Percentiles rank a stretch among this genome's conserved stretches.
phyloP scores from a whole-genome alignment of 2,113 vertebrate genomes.

The Chelonoidis abingdonii region DNA sequence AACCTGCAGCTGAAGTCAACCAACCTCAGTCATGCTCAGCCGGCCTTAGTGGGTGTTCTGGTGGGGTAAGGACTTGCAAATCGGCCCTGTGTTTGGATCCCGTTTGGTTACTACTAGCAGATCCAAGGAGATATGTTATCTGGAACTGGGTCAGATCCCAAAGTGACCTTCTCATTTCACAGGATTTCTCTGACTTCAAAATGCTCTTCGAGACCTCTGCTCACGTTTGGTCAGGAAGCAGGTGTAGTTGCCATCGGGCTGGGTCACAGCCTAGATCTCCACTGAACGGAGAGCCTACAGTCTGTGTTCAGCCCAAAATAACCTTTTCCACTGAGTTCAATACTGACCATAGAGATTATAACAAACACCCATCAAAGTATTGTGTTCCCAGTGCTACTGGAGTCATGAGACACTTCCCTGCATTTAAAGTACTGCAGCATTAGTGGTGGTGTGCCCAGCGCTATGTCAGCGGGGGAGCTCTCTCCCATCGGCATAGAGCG shows the following conservation, averaged over 20 bases:
- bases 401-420: not conserved
- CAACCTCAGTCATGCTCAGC: not conserved
- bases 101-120: not conserved
- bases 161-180: not conserved
- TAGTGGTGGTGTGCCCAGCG: too few species aligned
- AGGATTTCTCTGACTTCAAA: not conserved
- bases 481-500: too few species aligned
- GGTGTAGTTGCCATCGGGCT: not conserved
- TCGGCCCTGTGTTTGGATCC: fast-evolving
- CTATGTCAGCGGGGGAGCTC: too few species aligned
- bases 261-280: not conserved
- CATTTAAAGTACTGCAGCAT: not conserved
- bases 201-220: not conserved
- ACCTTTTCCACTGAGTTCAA: not conserved
- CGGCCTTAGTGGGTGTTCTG: too few species aligned
- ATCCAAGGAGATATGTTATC: fast-evolving
- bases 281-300: not conserved
- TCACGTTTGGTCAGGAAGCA: not conserved
- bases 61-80: fast-evolving
- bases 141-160: not conserved
- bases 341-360: not conserved
- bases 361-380: not conserved
- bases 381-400: not conserved
- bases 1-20: too few species aligned
- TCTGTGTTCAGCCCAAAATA: not conserved